phyloP scores from a whole-genome alignment of 2,888 invertebrate genomes.

The Machimus rusticus region DNA sequence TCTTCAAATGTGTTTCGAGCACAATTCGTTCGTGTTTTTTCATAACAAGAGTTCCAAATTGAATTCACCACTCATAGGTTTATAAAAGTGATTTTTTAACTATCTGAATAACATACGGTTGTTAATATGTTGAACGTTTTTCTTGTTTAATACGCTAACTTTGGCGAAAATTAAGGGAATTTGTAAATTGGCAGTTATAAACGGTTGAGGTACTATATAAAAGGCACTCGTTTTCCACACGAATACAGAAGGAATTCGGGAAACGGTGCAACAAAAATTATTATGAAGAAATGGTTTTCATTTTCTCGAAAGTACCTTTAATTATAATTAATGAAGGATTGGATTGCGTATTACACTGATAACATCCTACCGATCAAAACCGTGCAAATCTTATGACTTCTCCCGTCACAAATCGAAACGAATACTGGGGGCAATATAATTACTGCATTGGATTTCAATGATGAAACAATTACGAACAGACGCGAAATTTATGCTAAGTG shows the following conservation, averaged over 20 bases:
- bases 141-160: not conserved
- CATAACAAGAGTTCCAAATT: not conserved
- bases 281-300: not conserved
- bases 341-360: not conserved
- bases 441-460: not conserved
- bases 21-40: not conserved
- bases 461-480: not conserved
- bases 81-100: not conserved
- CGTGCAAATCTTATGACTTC: not conserved
- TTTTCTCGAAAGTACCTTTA: not conserved
- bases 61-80: not conserved
- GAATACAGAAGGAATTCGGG: not conserved
- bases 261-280: not conserved
- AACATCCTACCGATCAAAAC: not conserved
- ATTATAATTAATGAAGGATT: not conserved
- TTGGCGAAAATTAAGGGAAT: not conserved
- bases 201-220: not conserved
- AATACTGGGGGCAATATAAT: not conserved
- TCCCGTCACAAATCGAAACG: not conserved
- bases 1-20: too few relatives aligned
- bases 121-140: not conserved
- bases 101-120: not conserved
- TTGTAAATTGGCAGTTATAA: not conserved
- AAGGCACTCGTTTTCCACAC: not conserved
- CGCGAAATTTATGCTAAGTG: too few relatives aligned